phyloP scores from a whole-genome alignment of 2,888 invertebrate species.

The Chalcosyrphus nemorum region DNA sequence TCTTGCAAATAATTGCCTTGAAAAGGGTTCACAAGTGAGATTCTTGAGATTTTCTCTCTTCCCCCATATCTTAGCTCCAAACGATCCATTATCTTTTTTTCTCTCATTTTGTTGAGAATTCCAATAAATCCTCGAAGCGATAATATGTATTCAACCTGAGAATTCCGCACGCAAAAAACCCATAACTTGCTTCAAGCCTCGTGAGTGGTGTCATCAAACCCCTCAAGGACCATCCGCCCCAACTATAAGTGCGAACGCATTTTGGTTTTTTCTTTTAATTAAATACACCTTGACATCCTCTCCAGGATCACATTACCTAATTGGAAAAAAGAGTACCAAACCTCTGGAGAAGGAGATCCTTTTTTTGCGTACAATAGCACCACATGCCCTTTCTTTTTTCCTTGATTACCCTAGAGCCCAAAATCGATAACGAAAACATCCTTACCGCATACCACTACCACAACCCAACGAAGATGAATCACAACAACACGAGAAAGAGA shows the following conservation, averaged over 20 bases:
- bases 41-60: too few relatives aligned
- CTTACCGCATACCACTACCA: background rate
- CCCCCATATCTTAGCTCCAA: too few relatives aligned
- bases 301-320: constrained; percentile 40
- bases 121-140: too few relatives aligned
- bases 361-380: constrained; percentile 3
- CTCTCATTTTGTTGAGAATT: too few relatives aligned
- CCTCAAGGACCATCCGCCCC: background rate
- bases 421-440: constrained; percentile 36
- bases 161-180: too few relatives aligned
- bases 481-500: background rate
- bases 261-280: constrained; percentile 29
- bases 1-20: too few relatives aligned
- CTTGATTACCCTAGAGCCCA: constrained; percentile 23
- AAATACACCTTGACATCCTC: constrained; percentile 12
- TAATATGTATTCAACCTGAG: too few relatives aligned
- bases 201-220: background rate
- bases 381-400: constrained; percentile 2
- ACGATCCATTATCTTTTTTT: too few relatives aligned
- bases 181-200: background rate
- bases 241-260: background rate
- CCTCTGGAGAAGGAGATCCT: background rate
- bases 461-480: background rate
- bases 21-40: too few relatives aligned
- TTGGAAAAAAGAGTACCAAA: constrained; percentile 17